phyloP scores from a whole-genome alignment of 2,888 invertebrate species.

The Aphodius sticticus region DNA sequence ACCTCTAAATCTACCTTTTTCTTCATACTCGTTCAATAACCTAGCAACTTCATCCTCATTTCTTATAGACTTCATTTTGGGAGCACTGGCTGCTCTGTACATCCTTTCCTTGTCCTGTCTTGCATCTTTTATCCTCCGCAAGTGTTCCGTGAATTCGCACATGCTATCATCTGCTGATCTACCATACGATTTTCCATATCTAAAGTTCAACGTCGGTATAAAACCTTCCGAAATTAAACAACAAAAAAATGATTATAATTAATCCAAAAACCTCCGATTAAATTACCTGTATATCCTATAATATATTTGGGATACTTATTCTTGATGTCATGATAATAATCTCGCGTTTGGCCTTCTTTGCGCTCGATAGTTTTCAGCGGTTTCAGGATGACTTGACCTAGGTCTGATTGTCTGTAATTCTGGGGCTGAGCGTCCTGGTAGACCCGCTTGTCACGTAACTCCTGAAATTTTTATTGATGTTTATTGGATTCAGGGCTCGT shows the following conservation, averaged over 20 bases:
- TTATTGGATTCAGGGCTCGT: not conserved
- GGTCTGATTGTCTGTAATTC: conserved; percentile 66
- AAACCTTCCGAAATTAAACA: conserved; percentile 53
- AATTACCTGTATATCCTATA: conserved; percentile 72
- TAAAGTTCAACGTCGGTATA: conserved; percentile 74
- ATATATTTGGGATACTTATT: conserved; percentile 65
- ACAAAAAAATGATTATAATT: not conserved
- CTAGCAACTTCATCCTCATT: conserved; percentile 65
- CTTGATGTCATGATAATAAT: conserved; percentile 61
- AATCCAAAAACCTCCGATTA: not conserved
- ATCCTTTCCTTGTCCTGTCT: conserved; percentile 58
- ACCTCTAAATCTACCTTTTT: conserved; percentile 41
- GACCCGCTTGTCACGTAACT: conserved; percentile 59
- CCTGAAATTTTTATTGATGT: conserved; percentile 49
- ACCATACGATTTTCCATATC: conserved; percentile 69
- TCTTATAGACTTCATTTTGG: conserved; percentile 66
- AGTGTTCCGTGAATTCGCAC: conserved; percentile 60
- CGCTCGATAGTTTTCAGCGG: conserved; percentile 51
- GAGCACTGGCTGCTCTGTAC: conserved; percentile 65
- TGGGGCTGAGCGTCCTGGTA: conserved; percentile 62
- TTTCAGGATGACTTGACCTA: conserved; percentile 55
- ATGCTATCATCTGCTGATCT: conserved; percentile 68
- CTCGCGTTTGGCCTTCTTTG: conserved; percentile 55
- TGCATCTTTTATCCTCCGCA: conserved; percentile 37
- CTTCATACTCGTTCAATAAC: conserved; percentile 63